Conservation (phyloP, 1,140 invertebrate genomes). For the Pararge aegeria region DNA sequence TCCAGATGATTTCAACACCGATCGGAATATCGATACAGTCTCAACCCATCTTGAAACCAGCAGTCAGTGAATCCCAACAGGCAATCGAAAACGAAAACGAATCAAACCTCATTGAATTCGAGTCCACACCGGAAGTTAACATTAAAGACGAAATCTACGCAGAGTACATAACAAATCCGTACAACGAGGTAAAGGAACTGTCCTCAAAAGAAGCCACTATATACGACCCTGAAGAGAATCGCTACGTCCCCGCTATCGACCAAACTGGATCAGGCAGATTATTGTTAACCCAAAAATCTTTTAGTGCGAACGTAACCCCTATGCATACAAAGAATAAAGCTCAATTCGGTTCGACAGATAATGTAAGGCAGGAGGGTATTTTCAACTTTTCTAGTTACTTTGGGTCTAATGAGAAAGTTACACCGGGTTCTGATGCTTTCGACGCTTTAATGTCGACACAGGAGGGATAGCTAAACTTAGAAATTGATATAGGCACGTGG, state of each 20-base stretch:
- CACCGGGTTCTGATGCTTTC: conserved; percentile 82
- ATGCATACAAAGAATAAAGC: conserved; percentile 57
- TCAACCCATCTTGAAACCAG: conserved; percentile 16
- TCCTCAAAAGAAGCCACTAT: conserved; percentile 48
- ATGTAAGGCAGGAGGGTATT: conserved; percentile 61
- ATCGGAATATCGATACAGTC: conserved; percentile 78
- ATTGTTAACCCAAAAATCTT: conserved; percentile 57
- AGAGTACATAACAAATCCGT: conserved; percentile 80
- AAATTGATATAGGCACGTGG: conserved; percentile 56
- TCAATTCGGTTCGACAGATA: conserved; percentile 72
- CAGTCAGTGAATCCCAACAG: not conserved
- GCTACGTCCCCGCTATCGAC: conserved; percentile 20
- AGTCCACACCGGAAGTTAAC: conserved; percentile 21
- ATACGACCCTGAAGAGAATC: conserved; percentile 52
- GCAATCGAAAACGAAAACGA: conserved; percentile 35
- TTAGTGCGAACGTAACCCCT: conserved; percentile 68
- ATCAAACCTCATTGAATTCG: conserved; percentile 31
- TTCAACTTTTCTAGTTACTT: conserved; percentile 82
- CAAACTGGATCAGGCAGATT: conserved; percentile 24
- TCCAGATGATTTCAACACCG: conserved; percentile 82
- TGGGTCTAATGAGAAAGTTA: conserved; percentile 71
- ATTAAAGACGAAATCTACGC: conserved; percentile 68
- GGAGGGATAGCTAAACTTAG: conserved; percentile 61
- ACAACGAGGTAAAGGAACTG: conserved; percentile 63
- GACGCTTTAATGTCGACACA: conserved; percentile 63